Conservation (phyloP, 2,113 vertebrate genomes). For the Sterrhoptilus dennistouni region DNA sequence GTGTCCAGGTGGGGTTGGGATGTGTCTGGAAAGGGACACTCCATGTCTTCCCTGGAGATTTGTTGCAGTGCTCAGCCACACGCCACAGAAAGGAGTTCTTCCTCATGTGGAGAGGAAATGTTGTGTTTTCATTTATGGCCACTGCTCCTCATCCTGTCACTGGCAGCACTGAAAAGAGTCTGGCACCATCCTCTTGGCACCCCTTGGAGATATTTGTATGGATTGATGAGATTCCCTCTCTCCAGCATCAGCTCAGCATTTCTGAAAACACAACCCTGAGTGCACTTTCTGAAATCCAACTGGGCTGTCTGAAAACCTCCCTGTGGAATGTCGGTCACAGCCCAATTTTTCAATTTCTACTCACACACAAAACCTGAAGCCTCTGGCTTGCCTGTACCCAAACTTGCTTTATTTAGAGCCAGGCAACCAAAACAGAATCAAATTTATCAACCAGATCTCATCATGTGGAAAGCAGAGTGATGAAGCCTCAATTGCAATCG, state of each 20-base stretch:
- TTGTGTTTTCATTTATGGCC: neutral
- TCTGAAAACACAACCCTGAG: neutral
- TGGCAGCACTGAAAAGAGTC: neutral
- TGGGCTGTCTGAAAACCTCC: neutral
- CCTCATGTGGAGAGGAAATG: neutral
- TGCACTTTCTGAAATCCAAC: neutral
- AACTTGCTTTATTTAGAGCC: neutral
- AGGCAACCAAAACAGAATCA: neutral
- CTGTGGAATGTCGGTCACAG: neutral
- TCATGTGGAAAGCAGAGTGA: constrained; percentile 37
- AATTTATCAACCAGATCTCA: constrained; percentile 17
- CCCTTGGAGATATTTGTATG: neutral
- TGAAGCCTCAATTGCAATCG: constrained; percentile 4
- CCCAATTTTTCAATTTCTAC: neutral
- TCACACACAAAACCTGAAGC: neutral
- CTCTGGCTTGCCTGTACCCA: neutral
- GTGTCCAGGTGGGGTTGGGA: neutral
- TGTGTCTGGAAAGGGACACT: neutral
- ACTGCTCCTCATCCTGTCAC: neutral
- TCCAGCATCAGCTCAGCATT: neutral
- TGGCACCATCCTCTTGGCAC: neutral
- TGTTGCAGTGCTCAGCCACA: neutral
- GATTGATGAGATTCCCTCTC: neutral
- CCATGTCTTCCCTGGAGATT: neutral
- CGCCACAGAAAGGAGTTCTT: neutral